Conservation (phyloP, 2,797 vertebrate species). For the Paedocypris micromegethes region DNA sequence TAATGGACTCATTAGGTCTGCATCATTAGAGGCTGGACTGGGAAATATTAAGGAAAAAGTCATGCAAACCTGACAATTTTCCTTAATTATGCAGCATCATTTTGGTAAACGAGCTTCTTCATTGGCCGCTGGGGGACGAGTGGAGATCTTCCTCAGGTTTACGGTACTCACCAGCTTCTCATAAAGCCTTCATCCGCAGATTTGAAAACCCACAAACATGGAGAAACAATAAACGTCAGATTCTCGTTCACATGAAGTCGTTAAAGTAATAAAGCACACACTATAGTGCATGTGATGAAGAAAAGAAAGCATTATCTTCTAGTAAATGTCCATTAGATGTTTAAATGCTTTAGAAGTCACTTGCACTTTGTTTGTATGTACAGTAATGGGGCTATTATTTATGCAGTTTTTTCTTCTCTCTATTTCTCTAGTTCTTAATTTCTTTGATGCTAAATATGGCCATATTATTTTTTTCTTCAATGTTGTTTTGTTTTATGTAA, state of each 20-base stretch:
- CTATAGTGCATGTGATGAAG: conserved; percentile 10
- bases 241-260: conserved; percentile 23
- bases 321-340: conserved; percentile 31
- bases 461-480: background rate
- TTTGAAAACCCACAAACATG: conserved; percentile 21
- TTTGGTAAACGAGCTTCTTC: conserved; percentile 61
- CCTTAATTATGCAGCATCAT: conserved; percentile 61
- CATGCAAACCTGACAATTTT: conserved; percentile 57
- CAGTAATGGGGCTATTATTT: too few species aligned
- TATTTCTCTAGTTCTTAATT: conserved; percentile 45
- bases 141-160: conserved; percentile 32
- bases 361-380: background rate
- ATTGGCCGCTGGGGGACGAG: conserved; percentile 51
- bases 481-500: conserved; percentile 1
- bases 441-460: conserved; percentile 7
- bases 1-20: conserved; percentile 64
- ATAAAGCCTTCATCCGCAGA: conserved; percentile 5
- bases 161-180: conserved; percentile 29
- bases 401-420: conserved; percentile 22
- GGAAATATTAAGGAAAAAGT: conserved; percentile 52
- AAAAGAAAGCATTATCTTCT: conserved; percentile 12
- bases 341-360: conserved; percentile 9
- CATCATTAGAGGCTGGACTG: conserved; percentile 60
- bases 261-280: conserved; percentile 11
- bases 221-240: conserved; percentile 19